Evolutionary conservation across 2,888 invertebrate species (phyloP).

Genomic region (Melieria crassipennis): DNA sequence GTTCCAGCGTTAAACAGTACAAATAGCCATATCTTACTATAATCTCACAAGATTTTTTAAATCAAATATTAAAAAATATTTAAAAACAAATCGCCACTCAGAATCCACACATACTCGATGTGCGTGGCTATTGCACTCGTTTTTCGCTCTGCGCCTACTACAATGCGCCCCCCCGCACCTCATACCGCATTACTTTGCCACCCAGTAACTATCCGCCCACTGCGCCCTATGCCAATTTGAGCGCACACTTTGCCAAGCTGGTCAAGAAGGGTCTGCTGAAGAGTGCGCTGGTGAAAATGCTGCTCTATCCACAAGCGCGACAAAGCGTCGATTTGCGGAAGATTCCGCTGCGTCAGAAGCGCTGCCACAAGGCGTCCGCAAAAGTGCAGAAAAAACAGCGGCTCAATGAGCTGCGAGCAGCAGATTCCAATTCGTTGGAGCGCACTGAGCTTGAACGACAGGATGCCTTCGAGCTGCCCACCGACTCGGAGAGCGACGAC

Average conservation of each 20-base stretch:
- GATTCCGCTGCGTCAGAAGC: slow-evolving; percentile 68
- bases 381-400: slow-evolving; percentile 48
- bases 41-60: slow-evolving; percentile 6
- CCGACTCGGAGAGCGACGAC: slow-evolving; percentile 67
- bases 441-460: slow-evolving; percentile 68
- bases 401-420: slow-evolving; percentile 24
- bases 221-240: slow-evolving; percentile 81
- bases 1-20: too few relatives aligned
- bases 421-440: slow-evolving; percentile 43
- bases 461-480: slow-evolving; percentile 68
- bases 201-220: slow-evolving; percentile 80
- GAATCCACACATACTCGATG: slow-evolving; percentile 65
- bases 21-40: background rate
- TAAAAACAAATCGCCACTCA: slow-evolving; percentile 33
- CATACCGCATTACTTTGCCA: slow-evolving; percentile 69
- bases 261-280: slow-evolving; percentile 78
- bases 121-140: slow-evolving; percentile 70
- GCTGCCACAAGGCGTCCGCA: slow-evolving; percentile 63
- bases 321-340: slow-evolving; percentile 68
- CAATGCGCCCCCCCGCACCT: slow-evolving; percentile 40
- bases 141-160: slow-evolving; percentile 69
- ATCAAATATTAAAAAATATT: slow-evolving; percentile 15
- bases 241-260: slow-evolving; percentile 79
- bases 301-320: slow-evolving; percentile 75
- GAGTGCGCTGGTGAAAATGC: slow-evolving; percentile 76